These are phyloP conservation scores for Clavelina lepadiformis DNA, from an alignment of 23 tunicate genomes.

Conservation along the genomic window DNA sequence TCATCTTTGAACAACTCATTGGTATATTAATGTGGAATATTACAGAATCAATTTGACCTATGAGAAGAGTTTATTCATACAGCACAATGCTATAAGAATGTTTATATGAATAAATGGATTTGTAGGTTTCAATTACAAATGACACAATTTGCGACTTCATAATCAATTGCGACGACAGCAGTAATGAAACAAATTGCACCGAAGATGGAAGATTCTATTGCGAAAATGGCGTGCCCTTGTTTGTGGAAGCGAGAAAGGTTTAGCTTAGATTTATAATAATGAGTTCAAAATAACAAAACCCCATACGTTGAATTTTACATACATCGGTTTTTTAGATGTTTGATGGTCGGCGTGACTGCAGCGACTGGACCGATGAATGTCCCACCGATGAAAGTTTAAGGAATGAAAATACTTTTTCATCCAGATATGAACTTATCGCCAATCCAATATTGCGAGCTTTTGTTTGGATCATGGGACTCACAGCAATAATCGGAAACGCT, in stretches of 20 bases:
- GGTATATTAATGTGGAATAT: background rate
- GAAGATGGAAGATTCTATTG: conserved; percentile 75
- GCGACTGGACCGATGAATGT: conserved; percentile 89
- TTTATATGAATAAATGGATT: background rate
- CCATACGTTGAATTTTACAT: too few species aligned
- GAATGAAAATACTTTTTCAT: conserved; percentile 28
- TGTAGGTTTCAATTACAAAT: conserved; percentile 55
- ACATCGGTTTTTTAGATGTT: conserved; percentile 45
- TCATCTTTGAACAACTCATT: background rate
- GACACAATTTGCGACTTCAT: conserved; percentile 42
- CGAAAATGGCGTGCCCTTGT: conserved; percentile 33
- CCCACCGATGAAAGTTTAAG: conserved; percentile 13
- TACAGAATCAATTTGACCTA: too few species aligned
- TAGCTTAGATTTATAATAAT: too few species aligned
- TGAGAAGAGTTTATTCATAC: too few species aligned
- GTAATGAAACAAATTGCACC: conserved; percentile 64
- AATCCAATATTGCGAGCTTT: conserved; percentile 53
- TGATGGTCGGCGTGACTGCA: conserved; percentile 74
- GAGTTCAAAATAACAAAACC: too few species aligned
- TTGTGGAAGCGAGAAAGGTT: conserved; percentile 18
- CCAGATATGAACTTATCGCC: conserved; percentile 49
- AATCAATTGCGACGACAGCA: conserved; percentile 61
- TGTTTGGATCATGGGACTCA: conserved; percentile 74
- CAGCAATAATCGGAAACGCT: conserved; percentile 61
- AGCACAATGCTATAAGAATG: background rate